These are phyloP conservation scores for Brenthis ino DNA, from an alignment of 2,888 invertebrate species.

Conservation along the genomic window DNA sequence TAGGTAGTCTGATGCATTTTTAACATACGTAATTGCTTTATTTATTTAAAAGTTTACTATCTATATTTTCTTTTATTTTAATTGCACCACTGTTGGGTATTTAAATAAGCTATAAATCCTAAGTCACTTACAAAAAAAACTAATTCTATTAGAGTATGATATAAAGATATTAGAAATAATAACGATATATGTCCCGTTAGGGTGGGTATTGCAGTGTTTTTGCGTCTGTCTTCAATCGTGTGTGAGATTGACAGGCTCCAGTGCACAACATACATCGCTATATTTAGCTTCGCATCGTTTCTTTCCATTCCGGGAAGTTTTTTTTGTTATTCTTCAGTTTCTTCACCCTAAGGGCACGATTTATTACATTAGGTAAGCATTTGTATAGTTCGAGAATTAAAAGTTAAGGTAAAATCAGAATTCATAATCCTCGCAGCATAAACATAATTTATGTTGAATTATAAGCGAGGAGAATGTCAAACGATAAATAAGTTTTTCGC, in stretches of 20 bases:
- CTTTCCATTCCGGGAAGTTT: slow-evolving; percentile 48
- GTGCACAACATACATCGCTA: slow-evolving; percentile 61
- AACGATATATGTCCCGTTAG: slow-evolving; percentile 59
- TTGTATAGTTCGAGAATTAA: slow-evolving; percentile 15
- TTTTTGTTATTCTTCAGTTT: slow-evolving; percentile 40
- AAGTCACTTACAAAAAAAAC: neutral
- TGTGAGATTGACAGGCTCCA: slow-evolving; percentile 72
- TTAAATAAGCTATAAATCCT: neutral
- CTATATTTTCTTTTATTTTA: no score
- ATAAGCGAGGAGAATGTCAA: slow-evolving; percentile 16
- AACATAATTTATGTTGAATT: slow-evolving; percentile 28
- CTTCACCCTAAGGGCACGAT: slow-evolving; percentile 33
- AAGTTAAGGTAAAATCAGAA: slow-evolving; percentile 15
- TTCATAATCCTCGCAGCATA: slow-evolving; percentile 22
- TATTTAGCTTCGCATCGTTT: slow-evolving; percentile 71
- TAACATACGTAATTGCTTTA: no score
- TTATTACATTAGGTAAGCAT: slow-evolving; percentile 23
- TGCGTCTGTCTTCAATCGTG: slow-evolving; percentile 68
- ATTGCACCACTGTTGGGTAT: neutral
- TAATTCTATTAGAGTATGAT: slow-evolving; percentile 11
- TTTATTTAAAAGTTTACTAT: no score
- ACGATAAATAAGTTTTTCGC: slow-evolving; percentile 25
- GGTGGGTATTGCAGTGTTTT: slow-evolving; percentile 61
- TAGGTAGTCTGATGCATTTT: no score
- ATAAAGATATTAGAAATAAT: slow-evolving; percentile 51